Base-by-base conservation (phyloP, 2,113 vertebrate genomes). In the Callopanchax toddi region DNA sequence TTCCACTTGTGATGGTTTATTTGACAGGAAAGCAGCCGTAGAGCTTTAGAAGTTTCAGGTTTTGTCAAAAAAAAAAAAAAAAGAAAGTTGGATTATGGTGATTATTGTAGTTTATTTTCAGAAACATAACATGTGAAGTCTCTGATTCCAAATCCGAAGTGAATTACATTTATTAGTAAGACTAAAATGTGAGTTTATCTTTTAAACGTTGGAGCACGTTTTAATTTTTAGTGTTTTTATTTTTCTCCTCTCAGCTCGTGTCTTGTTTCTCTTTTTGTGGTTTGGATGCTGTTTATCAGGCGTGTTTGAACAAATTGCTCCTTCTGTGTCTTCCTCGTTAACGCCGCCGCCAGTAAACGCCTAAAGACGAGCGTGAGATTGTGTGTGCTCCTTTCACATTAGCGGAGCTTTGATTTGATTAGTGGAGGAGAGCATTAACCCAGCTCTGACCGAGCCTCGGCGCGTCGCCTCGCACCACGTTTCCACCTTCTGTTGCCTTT, bases 321-420 rank as follows among this genome's bases (percentile, higher is more conserved):
- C 58, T 71, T 60, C 53, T 72, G 71, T 73, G 56, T 64, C n/a
- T 67, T 68, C 64, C 50, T 73, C 62, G 52, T 86, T 85, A 82
- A 76, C 67, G n/a, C 34, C 6, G 17, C 52, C 2, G 10, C 70
- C 29, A 49, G 79, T 76, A 83, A 86, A 84, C 75, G 76, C 45
- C 42, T 83, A 72, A 85, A 80, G 74, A 79, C 57, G 55, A 32
- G 76, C 83, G 77, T 42, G 53, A 69, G 78, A 78, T 71, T 62
- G 71, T 67, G 66, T 76, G 76, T 68, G 67, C 74, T 83, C 45
- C 67, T 74, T 73, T 70, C 42, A 76, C 78, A 83, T 85, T 61
- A 60, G 84, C 60, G 53, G 42, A 10, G 36, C 74, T 78, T 86
- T 85, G 71, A 85, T 85, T 88, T 76, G 76, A 83, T 86, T 77